Conservation (phyloP, 1,140 invertebrate species). For the Parapsyche elsis region DNA sequence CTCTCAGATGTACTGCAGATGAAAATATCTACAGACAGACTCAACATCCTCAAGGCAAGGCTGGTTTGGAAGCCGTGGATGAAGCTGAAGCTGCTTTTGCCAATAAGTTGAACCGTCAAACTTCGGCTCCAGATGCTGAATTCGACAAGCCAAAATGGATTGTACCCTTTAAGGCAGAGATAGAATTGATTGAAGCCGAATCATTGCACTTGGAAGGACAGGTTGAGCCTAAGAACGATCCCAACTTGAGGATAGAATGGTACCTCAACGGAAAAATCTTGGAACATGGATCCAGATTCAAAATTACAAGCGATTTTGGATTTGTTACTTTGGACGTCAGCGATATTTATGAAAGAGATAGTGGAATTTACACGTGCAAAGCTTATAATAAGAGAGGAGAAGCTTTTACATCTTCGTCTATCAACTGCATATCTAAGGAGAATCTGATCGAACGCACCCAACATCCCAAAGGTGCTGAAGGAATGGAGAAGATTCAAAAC, state of each 20-base stretch:
- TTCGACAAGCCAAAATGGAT: conserved; percentile 91
- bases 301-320: conserved; percentile 91
- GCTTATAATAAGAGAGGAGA: conserved; percentile 88
- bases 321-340: conserved; percentile 90
- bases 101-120: conserved; percentile 74
- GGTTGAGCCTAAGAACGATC: conserved; percentile 96
- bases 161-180: conserved; percentile 82
- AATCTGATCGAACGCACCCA: conserved; percentile 88
- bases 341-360: conserved; percentile 92
- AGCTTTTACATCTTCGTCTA: conserved; percentile 90
- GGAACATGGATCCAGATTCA: conserved; percentile 86
- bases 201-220: conserved; percentile 91
- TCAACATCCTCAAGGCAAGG: conserved; percentile 89
- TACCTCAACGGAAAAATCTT: conserved; percentile 91
- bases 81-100: conserved; percentile 83
- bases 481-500: conserved; percentile 89
- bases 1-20: conserved; percentile 83
- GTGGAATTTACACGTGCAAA: conserved; percentile 93
- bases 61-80: conserved; percentile 85
- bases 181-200: conserved; percentile 89
- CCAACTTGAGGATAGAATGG: conserved; percentile 94
- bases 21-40: conserved; percentile 85
- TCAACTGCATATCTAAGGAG: conserved; percentile 85
- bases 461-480: conserved; percentile 93
- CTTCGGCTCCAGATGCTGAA: conserved; percentile 76